Percentiles rank a stretch among this genome's conserved stretches.
Evolutionary conservation across 2,888 invertebrate genomes (phyloP).

Genomic region (Amblyjoppa fuscipennis): DNA sequence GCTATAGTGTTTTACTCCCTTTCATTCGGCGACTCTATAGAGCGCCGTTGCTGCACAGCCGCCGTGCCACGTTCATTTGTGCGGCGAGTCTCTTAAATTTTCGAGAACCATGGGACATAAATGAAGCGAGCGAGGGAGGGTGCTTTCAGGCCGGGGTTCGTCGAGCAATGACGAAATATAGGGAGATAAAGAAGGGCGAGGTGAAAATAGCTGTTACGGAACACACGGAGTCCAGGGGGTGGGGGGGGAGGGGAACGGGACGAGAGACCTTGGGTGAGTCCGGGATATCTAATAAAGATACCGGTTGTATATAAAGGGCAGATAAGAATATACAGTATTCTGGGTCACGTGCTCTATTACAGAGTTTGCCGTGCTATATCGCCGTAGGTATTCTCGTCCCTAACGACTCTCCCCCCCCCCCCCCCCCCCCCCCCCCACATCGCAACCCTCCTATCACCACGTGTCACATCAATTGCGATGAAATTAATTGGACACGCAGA

Average conservation of each 20-base stretch:
- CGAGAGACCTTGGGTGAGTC: slow-evolving; percentile 30
- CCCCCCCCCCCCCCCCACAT: no score
- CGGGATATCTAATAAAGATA: slow-evolving; percentile 60
- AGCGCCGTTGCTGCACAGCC: background rate
- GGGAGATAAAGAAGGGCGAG: slow-evolving; percentile 45
- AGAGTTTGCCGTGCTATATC: slow-evolving; percentile 24
- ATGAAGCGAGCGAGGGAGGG: slow-evolving; percentile 18
- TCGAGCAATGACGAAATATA: slow-evolving; percentile 45
- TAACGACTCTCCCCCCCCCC: background rate
- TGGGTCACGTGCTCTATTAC: slow-evolving; percentile 58
- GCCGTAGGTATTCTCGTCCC: slow-evolving; percentile 29
- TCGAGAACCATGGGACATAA: slow-evolving; percentile 33
- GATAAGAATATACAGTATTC: slow-evolving; percentile 65
- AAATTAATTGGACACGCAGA: slow-evolving; percentile 62
- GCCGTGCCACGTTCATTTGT: slow-evolving; percentile 41
- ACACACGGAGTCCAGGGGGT: slow-evolving; percentile 2
- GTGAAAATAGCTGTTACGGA: slow-evolving; percentile 47
- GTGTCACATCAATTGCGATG: slow-evolving; percentile 60
- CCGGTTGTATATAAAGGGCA: slow-evolving; percentile 26
- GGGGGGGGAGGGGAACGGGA: background rate
- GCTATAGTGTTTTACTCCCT: slow-evolving; percentile 43
- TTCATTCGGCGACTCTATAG: slow-evolving; percentile 39
- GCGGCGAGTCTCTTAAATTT: slow-evolving; percentile 37
- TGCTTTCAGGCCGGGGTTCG: slow-evolving; percentile 27
- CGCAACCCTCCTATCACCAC: slow-evolving; percentile 39